Evolutionary conservation across 2,888 invertebrate genomes (phyloP), one percentile per base, ranked within the genome.

Genomic region (Boloria selene): DNA sequence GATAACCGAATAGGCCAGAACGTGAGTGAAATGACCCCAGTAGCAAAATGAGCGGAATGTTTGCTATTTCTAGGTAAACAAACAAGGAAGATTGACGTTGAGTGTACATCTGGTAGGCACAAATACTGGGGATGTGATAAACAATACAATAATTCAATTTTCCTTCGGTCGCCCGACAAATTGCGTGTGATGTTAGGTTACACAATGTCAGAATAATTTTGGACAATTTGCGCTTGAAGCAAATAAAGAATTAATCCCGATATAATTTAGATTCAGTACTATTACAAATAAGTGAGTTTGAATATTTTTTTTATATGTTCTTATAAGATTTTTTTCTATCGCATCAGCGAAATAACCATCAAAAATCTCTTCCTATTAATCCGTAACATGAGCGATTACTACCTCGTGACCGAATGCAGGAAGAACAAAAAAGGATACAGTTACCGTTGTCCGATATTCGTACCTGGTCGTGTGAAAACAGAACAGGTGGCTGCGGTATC

Each of bases 21-120:
- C 79, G 80, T 79, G 77, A 79, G 70, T 73, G 75, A 73, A 89
- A 83, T 90, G 91, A 91, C 91, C 91, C 90, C 79, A 79, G 74
- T 49, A 64, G 58, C 64, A 22, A 58, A 58, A 64, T 52, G 76
- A 74, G 72, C 82, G 72, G 75, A 85, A 85, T 89, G 85, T 91
- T 91, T 91, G 90, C 82, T 90, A 80, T 87, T 87, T 87, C 88
- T 87, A 82, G 83, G 91, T 90, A 92, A 92, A 90, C 86, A 92
- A 89, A 90, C 86, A 87, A 74, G 73, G 78, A 79, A 90, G 90
- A 91, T 90, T 91, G 91, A 92, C 91, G 83, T 85, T 72, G 82
- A 90, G 86, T 86, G 90, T 91, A 91, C 92, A 92, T 90, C 91
- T 92, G 92, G 88, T 85, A 62, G 82, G 74, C 88, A 89, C 90